These are phyloP conservation scores for Microctenopoma steveboyesi DNA, from an alignment of 2,797 vertebrate genomes.

Conservation along the genomic window DNA sequence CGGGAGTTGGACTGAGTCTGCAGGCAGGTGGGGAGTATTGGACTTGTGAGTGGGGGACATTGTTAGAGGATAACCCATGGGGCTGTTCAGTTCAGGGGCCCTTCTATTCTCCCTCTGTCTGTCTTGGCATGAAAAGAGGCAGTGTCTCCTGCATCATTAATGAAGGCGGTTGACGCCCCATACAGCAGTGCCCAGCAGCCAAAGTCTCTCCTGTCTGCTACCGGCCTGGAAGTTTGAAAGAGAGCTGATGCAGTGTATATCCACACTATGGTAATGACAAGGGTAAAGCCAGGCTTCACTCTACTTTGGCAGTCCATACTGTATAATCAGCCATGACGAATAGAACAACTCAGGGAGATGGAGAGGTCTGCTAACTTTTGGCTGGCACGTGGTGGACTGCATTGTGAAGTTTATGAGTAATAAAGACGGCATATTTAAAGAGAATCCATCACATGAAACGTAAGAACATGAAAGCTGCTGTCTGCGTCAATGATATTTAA, in stretches of 20 bases:
- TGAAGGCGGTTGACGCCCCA: slow-evolving; percentile 66
- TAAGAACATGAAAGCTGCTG: slow-evolving; percentile 64
- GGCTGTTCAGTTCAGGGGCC: slow-evolving; percentile 63
- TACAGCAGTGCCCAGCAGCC: slow-evolving; percentile 58
- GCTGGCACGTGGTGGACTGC: slow-evolving; percentile 36
- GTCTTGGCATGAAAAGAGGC: slow-evolving; percentile 65
- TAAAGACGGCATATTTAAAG: slow-evolving; percentile 36
- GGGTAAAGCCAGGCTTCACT: slow-evolving; percentile 58
- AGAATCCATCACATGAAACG: slow-evolving; percentile 52
- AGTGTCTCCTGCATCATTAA: slow-evolving; percentile 77
- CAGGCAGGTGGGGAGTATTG: slow-evolving; percentile 25
- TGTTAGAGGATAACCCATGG: slow-evolving; percentile 67
- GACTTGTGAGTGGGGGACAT: slow-evolving; percentile 27
- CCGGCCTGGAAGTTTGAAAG: slow-evolving; percentile 51
- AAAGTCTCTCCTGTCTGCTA: slow-evolving; percentile 49
- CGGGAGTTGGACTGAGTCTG: slow-evolving; percentile 55
- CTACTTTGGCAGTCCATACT: slow-evolving; percentile 57
- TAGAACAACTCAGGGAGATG: slow-evolving; percentile 46
- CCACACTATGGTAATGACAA: slow-evolving; percentile 67
- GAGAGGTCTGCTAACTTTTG: slow-evolving; percentile 45
- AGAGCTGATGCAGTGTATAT: slow-evolving; percentile 52
- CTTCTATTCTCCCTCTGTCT: slow-evolving; percentile 49
- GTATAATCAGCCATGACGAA: slow-evolving; percentile 63
- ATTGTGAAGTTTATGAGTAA: slow-evolving; percentile 44
- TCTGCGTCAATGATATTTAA: slow-evolving; percentile 46